Evolutionary conservation across 2,888 invertebrate species (phyloP).

Genomic region (Dione vanillae): DNA sequence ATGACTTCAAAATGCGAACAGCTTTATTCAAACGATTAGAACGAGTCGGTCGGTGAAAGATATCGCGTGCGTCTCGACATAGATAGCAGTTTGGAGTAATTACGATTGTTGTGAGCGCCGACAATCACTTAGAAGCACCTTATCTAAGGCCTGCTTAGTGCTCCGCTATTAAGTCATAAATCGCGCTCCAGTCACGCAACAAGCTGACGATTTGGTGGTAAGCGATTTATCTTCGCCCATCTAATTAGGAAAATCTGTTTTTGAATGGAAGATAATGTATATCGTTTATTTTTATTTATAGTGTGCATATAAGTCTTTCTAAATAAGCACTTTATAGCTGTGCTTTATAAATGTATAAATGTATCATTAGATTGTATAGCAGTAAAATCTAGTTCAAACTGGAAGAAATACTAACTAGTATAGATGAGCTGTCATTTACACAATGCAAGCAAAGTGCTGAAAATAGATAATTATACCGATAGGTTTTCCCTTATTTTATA

Average conservation of each 20-base stretch:
- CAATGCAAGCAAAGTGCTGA: too few species aligned
- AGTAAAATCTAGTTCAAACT: too few species aligned
- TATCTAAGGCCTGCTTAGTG: conserved; percentile 83
- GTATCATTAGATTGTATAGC: too few species aligned
- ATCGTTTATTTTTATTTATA: background rate
- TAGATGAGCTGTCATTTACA: too few species aligned
- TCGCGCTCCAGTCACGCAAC: conserved; percentile 78
- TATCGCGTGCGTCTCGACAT: conserved; percentile 75
- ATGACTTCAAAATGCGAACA: conserved; percentile 20
- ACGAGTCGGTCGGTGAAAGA: conserved; percentile 73
- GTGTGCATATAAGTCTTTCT: background rate
- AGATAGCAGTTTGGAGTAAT: conserved; percentile 83
- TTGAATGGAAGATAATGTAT: conserved; percentile 26
- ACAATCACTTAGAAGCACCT: conserved; percentile 84
- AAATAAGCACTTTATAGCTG: background rate
- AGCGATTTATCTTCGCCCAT: conserved; percentile 76
- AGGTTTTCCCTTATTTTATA: too few species aligned
- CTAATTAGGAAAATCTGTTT: conserved; percentile 64
- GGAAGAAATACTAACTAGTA: too few species aligned
- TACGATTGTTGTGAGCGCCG: conserved; percentile 84
- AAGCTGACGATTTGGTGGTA: conserved; percentile 74
- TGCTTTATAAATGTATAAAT: too few species aligned
- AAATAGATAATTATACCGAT: too few species aligned
- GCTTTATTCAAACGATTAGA: conserved; percentile 71
- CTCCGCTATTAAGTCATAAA: conserved; percentile 83